Percentiles rank a stretch among this genome's conserved stretches.
These are phyloP conservation scores for Calonectris borealis DNA, from an alignment of 2,113 vertebrate species.

Conservation along the genomic window DNA sequence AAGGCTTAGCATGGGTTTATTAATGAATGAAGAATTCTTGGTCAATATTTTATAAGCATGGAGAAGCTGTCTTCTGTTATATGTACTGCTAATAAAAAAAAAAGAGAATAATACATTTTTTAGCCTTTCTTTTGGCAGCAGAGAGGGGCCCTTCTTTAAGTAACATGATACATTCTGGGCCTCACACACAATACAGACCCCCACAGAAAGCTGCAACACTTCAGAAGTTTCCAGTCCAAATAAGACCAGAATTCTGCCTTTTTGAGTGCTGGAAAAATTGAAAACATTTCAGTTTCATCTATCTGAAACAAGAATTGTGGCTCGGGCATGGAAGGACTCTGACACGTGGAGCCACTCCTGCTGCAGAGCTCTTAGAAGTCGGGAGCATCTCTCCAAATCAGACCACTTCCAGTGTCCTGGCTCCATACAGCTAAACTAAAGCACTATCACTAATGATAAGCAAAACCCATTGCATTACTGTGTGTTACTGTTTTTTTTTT, in stretches of 20 bases:
- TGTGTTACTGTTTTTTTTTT: not conserved
- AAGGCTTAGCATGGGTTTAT: not conserved
- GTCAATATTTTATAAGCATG: not conserved
- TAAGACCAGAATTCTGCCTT: not conserved
- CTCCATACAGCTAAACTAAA: not conserved
- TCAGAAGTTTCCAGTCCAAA: slow-evolving; percentile 8
- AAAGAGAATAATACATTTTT: not conserved
- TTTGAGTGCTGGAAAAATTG: not conserved
- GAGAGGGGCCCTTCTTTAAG: not conserved
- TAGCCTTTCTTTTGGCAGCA: not conserved
- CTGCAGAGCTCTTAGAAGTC: not conserved
- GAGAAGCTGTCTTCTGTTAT: not conserved
- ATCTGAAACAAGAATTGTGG: not conserved
- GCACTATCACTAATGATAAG: not conserved
- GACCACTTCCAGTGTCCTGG: not conserved
- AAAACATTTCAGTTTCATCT: not conserved
- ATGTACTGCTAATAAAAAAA: not conserved
- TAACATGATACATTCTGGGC: not conserved
- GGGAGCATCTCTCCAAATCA: not conserved
- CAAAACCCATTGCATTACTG: not conserved
- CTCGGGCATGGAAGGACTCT: not conserved
- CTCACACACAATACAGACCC: not conserved
- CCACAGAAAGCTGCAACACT: not conserved
- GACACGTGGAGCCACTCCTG: not conserved
- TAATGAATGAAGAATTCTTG: not conserved